Percentiles rank a stretch among this genome's conserved stretches.
Conservation (phyloP, 2,888 invertebrate species). For the Dendrolimus pini region DNA sequence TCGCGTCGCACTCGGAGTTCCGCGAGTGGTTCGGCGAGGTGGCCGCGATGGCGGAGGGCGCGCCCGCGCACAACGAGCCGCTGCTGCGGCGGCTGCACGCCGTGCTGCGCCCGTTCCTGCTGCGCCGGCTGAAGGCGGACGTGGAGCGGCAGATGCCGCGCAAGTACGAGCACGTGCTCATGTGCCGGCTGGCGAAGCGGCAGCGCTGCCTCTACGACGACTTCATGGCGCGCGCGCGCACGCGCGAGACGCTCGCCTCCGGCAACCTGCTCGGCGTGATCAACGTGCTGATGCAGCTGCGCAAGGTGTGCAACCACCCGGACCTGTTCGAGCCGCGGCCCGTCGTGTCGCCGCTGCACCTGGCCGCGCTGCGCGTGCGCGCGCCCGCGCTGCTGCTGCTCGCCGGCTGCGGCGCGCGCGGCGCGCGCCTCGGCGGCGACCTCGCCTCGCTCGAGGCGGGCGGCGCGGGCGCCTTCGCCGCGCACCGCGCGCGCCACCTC, state of each 20-base stretch:
- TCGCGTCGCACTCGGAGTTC: constrained; percentile 96
- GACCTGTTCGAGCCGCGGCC: constrained; percentile 98
- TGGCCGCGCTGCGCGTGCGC: constrained; percentile 83
- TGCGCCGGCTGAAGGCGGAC: constrained; percentile 94
- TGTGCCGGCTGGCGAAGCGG: constrained; percentile 95
- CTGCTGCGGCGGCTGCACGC: constrained; percentile 52
- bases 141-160: constrained; percentile 97
- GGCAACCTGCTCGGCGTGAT: constrained; percentile 97
- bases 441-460: constrained; percentile 80
- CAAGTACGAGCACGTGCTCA: constrained; percentile 96
- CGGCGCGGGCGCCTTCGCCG: constrained; percentile 87
- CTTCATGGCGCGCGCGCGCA: constrained; percentile 98
- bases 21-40: constrained; percentile 99
- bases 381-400: constrained; percentile 86
- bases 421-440: constrained; percentile 84
- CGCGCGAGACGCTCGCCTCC: constrained; percentile 92
- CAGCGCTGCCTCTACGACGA: constrained; percentile 99
- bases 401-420: constrained; percentile 65
- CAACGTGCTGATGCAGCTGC: constrained; percentile 96
- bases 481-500: constrained; percentile 86
- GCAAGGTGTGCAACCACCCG: constrained; percentile 99
- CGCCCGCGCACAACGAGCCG: constrained; percentile 43
- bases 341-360: constrained; percentile 94
- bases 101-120: constrained; percentile 93
- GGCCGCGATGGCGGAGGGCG: constrained; percentile 70